Evolutionary conservation across 2,113 vertebrate species (phyloP), one percentile per base, ranked within the genome.

Genomic region (Platysternon megacephalum): DNA sequence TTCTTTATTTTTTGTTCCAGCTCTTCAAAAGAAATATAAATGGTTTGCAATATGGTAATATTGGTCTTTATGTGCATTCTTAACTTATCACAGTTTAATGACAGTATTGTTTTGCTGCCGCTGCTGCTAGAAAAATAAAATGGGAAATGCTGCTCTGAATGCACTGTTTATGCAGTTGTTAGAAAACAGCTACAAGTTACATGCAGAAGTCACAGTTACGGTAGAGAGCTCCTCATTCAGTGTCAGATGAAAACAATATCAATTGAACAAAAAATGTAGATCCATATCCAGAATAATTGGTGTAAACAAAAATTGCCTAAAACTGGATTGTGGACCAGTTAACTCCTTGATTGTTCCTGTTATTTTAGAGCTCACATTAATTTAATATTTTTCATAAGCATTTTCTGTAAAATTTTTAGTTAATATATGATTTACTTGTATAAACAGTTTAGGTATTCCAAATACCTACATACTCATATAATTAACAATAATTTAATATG

Each of bases 21-120:
- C 82, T 95, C 44, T 91, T 89, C 51, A 79, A 55, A 90, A 46
- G 87, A 56, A 88, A 74, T 82, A 72, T 11, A 91, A 91, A 88
- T 83, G 16, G 8, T 90, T 89, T 94, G 24, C n/a, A 80, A 1
- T 76, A 21, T 81, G 53, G 53, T 84, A 14, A 21, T 46, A 16
- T 12, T 82, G 12, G 8, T 17, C n/a, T 42, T 16, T 12, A 0
- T 53, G 6, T 72, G 32, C 84, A 21, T 79, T 46, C 65, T 72
- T 24, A 68, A 29, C 65, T 93, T 2, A 28, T 53, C 83, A 46
- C 6, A 1, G 4, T 53, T 91, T 91, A 61, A 9, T 72, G 29
- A 6, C 51, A 84, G 5, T 82, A 53, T 6, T 68, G 58, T 16
- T 85, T 79, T 82, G 48, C 81, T 53, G 29, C 35, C 51, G 1